Evolutionary conservation across 2,797 vertebrate genomes (phyloP).

Genomic region (Nyctibius grandis): DNA sequence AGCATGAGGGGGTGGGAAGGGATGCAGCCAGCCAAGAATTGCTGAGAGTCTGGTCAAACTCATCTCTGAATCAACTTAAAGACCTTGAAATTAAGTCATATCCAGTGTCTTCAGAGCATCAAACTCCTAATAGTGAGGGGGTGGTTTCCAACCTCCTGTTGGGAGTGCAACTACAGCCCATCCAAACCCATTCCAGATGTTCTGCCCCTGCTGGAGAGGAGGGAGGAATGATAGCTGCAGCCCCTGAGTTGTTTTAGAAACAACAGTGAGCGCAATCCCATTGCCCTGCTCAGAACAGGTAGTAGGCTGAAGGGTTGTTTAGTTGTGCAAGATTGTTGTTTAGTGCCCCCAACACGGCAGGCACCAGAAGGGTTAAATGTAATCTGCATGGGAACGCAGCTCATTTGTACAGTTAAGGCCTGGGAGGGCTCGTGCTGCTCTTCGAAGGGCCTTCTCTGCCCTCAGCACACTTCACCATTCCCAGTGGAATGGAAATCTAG

Average conservation of each 20-base stretch:
- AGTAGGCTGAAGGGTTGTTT: neutral
- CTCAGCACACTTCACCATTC: neutral
- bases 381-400: neutral
- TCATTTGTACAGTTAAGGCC: neutral
- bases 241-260: neutral
- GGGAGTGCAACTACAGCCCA: neutral
- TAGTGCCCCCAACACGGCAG: neutral
- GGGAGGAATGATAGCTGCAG: neutral
- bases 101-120: neutral
- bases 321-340: fast-evolving
- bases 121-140: neutral
- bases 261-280: neutral
- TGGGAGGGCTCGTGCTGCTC: neutral
- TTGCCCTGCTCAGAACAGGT: neutral
- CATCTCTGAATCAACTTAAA: neutral
- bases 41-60: neutral
- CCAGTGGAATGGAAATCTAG: neutral
- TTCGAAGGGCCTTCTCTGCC: neutral
- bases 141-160: neutral
- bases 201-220: neutral
- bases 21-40: neutral
- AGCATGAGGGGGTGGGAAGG: neutral
- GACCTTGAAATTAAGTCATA: neutral
- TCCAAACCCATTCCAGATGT: neutral
- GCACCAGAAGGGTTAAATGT: neutral